Conservation (phyloP, 2,888 invertebrate species). For the Scelioninae gen. 2 region DNA sequence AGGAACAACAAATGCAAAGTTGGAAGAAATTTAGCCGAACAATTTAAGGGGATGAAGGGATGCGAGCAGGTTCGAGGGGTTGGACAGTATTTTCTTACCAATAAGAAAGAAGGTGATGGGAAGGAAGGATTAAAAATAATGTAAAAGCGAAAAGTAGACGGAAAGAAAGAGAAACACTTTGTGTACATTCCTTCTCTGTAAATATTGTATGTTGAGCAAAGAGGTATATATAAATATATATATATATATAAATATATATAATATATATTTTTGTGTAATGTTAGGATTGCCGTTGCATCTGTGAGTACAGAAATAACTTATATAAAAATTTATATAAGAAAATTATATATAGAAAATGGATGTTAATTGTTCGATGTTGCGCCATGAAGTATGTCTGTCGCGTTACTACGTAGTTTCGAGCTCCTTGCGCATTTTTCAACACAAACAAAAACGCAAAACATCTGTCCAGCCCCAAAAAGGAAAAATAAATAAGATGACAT, state of each 20-base stretch:
- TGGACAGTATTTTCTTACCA: conserved; percentile 69
- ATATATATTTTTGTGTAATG: conserved; percentile 68
- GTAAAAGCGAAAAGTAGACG: conserved; percentile 33
- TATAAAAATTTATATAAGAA: conserved; percentile 61
- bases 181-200: conserved; percentile 60
- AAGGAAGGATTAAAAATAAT: conserved; percentile 28
- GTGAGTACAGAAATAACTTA: conserved; percentile 58
- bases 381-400: conserved; percentile 63
- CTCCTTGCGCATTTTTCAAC: conserved; percentile 56
- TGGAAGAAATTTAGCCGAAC: conserved; percentile 8
- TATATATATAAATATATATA: conserved; percentile 46
- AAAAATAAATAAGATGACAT: conserved; percentile 41
- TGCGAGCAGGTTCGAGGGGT: conserved; percentile 37
- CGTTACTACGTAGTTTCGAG: conserved; percentile 60
- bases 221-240: conserved; percentile 56
- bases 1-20: conserved; percentile 21
- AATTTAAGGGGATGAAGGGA: conserved; percentile 26
- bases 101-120: conserved; percentile 44
- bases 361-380: conserved; percentile 69
- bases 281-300: conserved; percentile 61
- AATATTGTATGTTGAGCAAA: conserved; percentile 60
- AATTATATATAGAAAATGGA: conserved; percentile 64
- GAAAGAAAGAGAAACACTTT: conserved; percentile 50
- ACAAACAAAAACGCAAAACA: conserved; percentile 47
- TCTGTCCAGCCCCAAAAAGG: conserved; percentile 64